Conservation (phyloP, 2,113 vertebrate genomes). For the Guaruba guarouba region DNA sequence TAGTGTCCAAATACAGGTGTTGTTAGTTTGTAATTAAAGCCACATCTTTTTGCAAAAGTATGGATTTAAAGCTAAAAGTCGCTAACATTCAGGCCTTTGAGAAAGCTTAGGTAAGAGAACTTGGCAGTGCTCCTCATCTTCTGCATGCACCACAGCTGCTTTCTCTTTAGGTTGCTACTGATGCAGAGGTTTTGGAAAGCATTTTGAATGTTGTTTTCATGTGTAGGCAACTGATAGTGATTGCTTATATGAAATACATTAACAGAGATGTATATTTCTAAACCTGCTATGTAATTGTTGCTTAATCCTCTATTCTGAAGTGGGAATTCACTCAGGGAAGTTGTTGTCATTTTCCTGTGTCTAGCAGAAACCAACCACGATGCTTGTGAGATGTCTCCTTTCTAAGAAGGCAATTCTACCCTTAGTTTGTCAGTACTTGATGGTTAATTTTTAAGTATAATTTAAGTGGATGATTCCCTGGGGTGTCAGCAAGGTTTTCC, state of each 20-base stretch:
- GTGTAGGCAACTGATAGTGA: neutral
- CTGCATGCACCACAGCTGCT: neutral
- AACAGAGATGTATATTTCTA: neutral
- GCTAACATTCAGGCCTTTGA: neutral
- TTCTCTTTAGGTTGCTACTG: neutral
- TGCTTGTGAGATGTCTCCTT: neutral
- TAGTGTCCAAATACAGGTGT: neutral
- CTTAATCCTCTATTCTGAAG: neutral
- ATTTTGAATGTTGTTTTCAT: neutral
- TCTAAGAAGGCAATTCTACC: neutral
- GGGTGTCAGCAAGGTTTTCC: neutral
- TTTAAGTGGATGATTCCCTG: neutral
- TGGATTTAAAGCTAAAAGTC: neutral
- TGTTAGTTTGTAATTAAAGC: neutral
- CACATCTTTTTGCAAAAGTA: neutral
- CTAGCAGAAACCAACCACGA: fast-evolving
- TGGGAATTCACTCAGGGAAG: neutral
- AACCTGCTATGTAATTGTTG: neutral
- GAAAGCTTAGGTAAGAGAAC: neutral
- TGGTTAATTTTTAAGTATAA: neutral
- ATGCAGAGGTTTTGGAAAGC: neutral
- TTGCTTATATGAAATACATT: neutral
- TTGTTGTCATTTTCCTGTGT: neutral
- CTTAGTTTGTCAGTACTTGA: neutral
- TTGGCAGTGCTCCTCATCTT: neutral